Evolutionary conservation across 2,888 invertebrate species (phyloP).

Genomic region (Neria commutata): DNA sequence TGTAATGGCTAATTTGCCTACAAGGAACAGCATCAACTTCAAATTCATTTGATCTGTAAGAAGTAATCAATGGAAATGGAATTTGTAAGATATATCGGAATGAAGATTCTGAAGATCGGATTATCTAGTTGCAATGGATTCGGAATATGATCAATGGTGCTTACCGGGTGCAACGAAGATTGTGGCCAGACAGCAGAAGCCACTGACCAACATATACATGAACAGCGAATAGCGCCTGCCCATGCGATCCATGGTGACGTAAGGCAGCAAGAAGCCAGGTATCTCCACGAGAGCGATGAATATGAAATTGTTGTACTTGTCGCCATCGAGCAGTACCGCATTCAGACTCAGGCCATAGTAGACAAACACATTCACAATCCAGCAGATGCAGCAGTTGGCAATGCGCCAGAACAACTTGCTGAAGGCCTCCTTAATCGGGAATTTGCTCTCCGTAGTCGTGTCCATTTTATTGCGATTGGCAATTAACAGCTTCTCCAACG

Average conservation of each 20-base stretch:
- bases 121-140: too few relatives aligned
- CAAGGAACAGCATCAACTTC: constrained; percentile 62
- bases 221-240: constrained; percentile 71
- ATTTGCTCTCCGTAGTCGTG: constrained; percentile 46
- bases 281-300: constrained; percentile 67
- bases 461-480: constrained; percentile 49
- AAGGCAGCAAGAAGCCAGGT: constrained; percentile 72
- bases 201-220: constrained; percentile 69
- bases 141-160: not conserved
- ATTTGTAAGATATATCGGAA: not conserved
- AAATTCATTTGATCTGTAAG: constrained; percentile 34
- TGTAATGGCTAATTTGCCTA: constrained; percentile 71
- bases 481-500: constrained; percentile 56
- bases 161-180: constrained; percentile 48
- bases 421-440: constrained; percentile 54
- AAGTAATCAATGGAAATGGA: not conserved
- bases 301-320: constrained; percentile 79
- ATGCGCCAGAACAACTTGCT: constrained; percentile 55
- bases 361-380: constrained; percentile 79
- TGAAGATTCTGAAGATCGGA: too few relatives aligned
- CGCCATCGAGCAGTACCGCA: constrained; percentile 74
- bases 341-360: constrained; percentile 83
- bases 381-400: constrained; percentile 75
- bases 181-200: constrained; percentile 52
- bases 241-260: constrained; percentile 69